Evolutionary conservation across 2,797 vertebrate genomes (phyloP), one percentile per base, ranked within the genome.

Genomic region (Lepus townsendii): DNA sequence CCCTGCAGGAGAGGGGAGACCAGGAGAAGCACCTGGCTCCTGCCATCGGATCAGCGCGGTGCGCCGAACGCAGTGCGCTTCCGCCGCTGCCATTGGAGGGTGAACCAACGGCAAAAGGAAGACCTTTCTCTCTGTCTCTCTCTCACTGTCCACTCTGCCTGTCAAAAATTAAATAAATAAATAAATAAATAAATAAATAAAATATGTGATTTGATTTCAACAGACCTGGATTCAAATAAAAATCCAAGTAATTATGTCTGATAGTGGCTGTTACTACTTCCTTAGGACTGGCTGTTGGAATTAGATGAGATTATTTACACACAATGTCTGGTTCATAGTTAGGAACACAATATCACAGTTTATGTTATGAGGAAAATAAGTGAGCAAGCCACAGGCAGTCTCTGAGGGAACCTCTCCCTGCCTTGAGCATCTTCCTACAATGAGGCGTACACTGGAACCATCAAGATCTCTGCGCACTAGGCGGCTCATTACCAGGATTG

Each of bases 401-500:
- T 92, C 83, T 66, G 17, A 79, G 91, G 89, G 86, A 76, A 80
- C 93, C 91, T 93, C 94, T 97, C 95, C 92, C 96, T 94, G 93
- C 72, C 79, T 83, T 93, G 47, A 65, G 73, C 83, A 60, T 96
- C 96, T 87, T 96, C 90, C 97, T 95, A 63, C 95, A 90, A 88
- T 90, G 96, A 90, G 96, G 93, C 93, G 91, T 96, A 97, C 97
- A 94, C 96, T 83, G 91, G 96, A 97, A 93, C 97, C 97, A 97
- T 97, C 97, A 96, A 95, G 97, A 96, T 96, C 97, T 96, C 97
- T 96, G 95, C 97, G 97, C 97, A 96, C 95, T 96, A 87, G 97
- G 97, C 71, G 63, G 52, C 97, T 97, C 97, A 96, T 97, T 98
- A 98, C 96, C 92, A 96, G 96, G 97, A 97, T 92, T 92, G 97